These are phyloP conservation scores for Astreopora myriophthalma DNA, from an alignment of 64 coral and sea anemone species.

Conservation along the genomic window DNA sequence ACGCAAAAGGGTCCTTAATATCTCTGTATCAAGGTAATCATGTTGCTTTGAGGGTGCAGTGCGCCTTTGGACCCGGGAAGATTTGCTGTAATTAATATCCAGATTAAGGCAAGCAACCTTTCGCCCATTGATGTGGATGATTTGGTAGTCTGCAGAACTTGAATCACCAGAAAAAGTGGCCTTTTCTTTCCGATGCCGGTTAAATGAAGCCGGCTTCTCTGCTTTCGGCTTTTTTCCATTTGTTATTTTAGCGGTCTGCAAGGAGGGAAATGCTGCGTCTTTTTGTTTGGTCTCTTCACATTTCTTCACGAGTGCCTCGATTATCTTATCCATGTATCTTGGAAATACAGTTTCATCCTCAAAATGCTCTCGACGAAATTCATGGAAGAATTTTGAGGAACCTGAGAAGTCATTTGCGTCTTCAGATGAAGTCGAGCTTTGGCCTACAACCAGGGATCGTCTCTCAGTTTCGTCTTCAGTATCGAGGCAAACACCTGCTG, in stretches of 20 bases:
- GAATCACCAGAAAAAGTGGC: background rate
- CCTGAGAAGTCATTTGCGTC: background rate
- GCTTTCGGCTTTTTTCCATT: background rate
- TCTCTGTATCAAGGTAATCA: constrained; percentile 51
- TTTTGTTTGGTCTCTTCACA: constrained; percentile 45
- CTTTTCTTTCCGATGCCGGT: background rate
- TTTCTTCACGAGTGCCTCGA: constrained; percentile 64
- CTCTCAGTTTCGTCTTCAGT: background rate
- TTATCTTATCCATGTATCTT: constrained; percentile 64
- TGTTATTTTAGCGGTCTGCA: background rate
- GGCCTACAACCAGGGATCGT: background rate
- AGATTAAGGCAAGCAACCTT: constrained; percentile 31
- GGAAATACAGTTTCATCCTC: constrained; percentile 66
- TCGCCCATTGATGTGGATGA: constrained; percentile 47
- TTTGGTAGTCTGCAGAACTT: background rate
- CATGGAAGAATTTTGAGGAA: background rate
- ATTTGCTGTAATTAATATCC: background rate
- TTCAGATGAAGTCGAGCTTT: background rate
- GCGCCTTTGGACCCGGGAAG: background rate
- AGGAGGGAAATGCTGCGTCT: constrained; percentile 42
- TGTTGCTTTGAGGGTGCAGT: background rate
- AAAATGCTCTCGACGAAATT: background rate
- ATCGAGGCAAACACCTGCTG: background rate
- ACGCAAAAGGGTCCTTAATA: background rate
- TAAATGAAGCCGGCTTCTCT: background rate